Conservation (phyloP, 2,797 vertebrate genomes). For the Pogoniulus pusillus region DNA sequence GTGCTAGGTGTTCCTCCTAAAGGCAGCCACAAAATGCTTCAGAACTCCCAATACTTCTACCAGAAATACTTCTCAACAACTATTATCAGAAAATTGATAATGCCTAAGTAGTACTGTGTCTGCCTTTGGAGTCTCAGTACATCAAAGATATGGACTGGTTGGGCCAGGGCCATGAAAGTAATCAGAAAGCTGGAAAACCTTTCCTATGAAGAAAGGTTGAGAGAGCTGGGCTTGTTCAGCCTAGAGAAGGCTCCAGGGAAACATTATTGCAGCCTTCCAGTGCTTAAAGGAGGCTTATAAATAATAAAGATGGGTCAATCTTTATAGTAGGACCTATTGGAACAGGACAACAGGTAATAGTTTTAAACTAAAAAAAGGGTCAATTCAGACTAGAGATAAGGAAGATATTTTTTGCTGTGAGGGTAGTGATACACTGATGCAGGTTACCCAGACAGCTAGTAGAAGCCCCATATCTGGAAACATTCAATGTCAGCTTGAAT, state of each 20-base stretch:
- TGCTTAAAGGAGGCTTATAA: neutral
- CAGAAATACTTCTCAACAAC: neutral
- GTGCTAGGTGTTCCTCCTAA: neutral
- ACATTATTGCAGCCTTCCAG: neutral
- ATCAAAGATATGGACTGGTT: neutral
- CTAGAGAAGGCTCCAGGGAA: neutral
- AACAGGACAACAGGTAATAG: neutral
- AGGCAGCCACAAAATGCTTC: neutral
- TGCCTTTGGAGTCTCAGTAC: neutral
- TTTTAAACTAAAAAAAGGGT: neutral
- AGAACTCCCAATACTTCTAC: neutral
- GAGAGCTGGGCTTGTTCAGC: neutral
- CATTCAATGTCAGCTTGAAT: neutral
- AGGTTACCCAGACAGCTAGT: neutral
- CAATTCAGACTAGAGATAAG: neutral
- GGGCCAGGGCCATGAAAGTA: neutral
- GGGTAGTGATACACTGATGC: no score
- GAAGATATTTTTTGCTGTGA: neutral
- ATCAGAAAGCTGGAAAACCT: rapidly evolving
- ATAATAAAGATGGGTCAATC: neutral
- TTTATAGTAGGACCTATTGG: neutral
- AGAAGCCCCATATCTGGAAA: neutral
- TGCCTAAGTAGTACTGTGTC: rapidly evolving
- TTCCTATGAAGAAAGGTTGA: neutral
- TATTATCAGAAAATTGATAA: neutral